Percentiles rank a stretch among this genome's conserved stretches.
Conservation (phyloP, 2,888 invertebrate genomes). For the Sinotaia quadrata region DNA sequence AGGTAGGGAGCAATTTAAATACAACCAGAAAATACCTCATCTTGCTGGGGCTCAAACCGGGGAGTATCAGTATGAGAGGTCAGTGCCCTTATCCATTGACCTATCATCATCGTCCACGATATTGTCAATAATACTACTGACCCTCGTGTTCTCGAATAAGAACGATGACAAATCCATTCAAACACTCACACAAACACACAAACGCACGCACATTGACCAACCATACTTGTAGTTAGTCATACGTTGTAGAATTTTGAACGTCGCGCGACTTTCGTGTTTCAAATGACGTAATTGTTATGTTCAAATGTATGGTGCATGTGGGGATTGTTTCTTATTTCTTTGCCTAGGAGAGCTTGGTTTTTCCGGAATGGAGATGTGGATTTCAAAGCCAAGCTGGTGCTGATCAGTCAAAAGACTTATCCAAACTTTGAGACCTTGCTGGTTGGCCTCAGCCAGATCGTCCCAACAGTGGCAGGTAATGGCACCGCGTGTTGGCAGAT, state of each 20-base stretch:
- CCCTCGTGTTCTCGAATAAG: too few relatives aligned
- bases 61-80: too few relatives aligned
- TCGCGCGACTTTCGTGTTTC: background rate
- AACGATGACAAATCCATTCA: too few relatives aligned
- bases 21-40: too few relatives aligned
- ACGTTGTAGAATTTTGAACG: background rate
- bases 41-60: too few relatives aligned
- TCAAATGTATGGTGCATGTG: background rate
- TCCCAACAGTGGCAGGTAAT: slow-evolving; percentile 18
- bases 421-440: slow-evolving; percentile 33
- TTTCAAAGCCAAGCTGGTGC: slow-evolving; percentile 32
- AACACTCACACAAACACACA: background rate
- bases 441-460: slow-evolving; percentile 26
- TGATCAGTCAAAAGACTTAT: slow-evolving; percentile 29
- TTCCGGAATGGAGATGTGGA: slow-evolving; percentile 33
- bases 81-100: too few relatives aligned
- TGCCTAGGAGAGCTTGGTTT: slow-evolving; percentile 26
- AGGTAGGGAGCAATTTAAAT: too few relatives aligned
- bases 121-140: too few relatives aligned
- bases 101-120: too few relatives aligned
- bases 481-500: too few relatives aligned
- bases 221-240: background rate
- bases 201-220: background rate
- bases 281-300: background rate
- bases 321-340: background rate